Conservation (phyloP, 2,797 vertebrate species). For the Typhlichthys eigenmanni region DNA sequence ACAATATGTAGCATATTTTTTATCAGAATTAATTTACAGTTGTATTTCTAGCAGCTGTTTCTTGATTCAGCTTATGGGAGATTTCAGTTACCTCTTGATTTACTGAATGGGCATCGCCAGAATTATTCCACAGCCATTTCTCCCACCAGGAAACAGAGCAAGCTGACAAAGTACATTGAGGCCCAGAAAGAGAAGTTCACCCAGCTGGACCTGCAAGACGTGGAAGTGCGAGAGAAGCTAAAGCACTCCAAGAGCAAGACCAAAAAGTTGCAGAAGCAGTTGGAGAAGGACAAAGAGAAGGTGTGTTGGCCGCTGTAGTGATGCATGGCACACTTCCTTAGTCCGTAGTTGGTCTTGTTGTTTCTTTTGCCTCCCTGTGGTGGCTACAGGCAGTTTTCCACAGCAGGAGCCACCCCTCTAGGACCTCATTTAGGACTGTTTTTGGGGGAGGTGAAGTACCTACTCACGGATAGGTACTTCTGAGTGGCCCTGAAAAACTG, state of each 20-base stretch:
- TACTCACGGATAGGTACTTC: too few relatives aligned
- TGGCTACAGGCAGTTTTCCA: neutral
- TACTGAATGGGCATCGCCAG: neutral
- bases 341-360: slow-evolving; percentile 2
- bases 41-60: neutral
- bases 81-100: neutral
- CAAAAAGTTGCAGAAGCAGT: slow-evolving; percentile 92
- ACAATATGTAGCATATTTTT: neutral
- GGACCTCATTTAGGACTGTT: too few relatives aligned
- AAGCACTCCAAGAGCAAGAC: slow-evolving; percentile 89
- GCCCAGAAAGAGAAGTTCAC: slow-evolving; percentile 92
- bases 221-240: slow-evolving; percentile 92
- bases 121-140: slow-evolving; percentile 32
- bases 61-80: slow-evolving; percentile 3
- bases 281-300: slow-evolving; percentile 95
- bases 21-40: neutral
- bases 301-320: slow-evolving; percentile 66
- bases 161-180: slow-evolving; percentile 87
- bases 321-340: slow-evolving; percentile 17
- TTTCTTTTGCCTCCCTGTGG: slow-evolving; percentile 13
- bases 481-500: too few relatives aligned
- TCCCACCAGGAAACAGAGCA: slow-evolving; percentile 83
- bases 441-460: too few relatives aligned
- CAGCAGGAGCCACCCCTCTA: too few relatives aligned
- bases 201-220: slow-evolving; percentile 92